A percentile compares a stretch with the other conserved stretches of the same genome.
These are phyloP conservation scores for Lepus townsendii DNA, from an alignment of 2,797 vertebrate species.

Conservation along the genomic window DNA sequence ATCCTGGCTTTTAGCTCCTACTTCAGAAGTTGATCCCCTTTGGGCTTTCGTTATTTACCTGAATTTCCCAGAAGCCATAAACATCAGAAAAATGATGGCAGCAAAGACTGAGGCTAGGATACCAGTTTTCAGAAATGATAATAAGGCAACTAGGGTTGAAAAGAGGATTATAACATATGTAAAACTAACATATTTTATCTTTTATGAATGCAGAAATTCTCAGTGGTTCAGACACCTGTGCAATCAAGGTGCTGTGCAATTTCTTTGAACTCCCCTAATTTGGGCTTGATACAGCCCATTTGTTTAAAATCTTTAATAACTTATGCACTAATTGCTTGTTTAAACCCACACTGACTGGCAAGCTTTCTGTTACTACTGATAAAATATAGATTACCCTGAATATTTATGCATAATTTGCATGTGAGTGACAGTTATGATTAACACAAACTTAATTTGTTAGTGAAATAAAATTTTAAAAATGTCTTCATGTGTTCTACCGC, in stretches of 20 bases:
- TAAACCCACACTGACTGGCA: conserved; percentile 84
- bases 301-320: conserved; percentile 89
- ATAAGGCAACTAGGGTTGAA: not conserved
- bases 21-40: conserved; percentile 41
- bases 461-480: conserved; percentile 84
- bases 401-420: conserved; percentile 84
- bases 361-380: conserved; percentile 85
- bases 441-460: conserved; percentile 87
- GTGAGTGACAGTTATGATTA: conserved; percentile 87
- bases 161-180: conserved; percentile 57
- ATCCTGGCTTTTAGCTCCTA: conserved; percentile 31
- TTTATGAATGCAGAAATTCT: conserved; percentile 75
- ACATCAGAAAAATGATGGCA: conserved; percentile 46
- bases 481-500: conserved; percentile 82
- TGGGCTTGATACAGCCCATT: conserved; percentile 81
- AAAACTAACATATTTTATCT: conserved; percentile 52
- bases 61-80: conserved; percentile 9
- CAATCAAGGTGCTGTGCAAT: conserved; percentile 82
- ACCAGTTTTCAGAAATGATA: conserved; percentile 52
- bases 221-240: conserved; percentile 80
- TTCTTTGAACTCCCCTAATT: conserved; percentile 86
- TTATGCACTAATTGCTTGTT: conserved; percentile 87
- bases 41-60: conserved; percentile 54
- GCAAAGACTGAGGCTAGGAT: not conserved
- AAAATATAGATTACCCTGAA: conserved; percentile 88